phyloP scores from a whole-genome alignment of 30 jellyfish, hydroid and myxozoan genomes.

The Aurelia aurita complex sp. Pacific region DNA sequence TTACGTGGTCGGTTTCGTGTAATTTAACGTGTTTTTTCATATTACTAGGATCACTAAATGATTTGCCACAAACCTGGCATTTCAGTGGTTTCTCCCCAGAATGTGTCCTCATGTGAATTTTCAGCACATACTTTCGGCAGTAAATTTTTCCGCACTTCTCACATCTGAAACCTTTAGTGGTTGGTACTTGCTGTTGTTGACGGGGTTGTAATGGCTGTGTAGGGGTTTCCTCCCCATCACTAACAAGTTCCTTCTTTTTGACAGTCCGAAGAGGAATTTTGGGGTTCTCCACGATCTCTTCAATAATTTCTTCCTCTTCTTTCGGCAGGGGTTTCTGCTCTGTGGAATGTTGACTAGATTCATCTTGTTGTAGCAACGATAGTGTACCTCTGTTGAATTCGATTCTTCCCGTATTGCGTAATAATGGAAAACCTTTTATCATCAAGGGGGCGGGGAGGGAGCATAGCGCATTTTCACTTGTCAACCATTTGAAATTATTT shows the following conservation, averaged over 20 bases:
- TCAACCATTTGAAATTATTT: constrained; percentile 61
- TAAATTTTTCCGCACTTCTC: constrained; percentile 92
- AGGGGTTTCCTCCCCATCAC: constrained; percentile 67
- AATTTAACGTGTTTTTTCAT: constrained; percentile 95
- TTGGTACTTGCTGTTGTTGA: constrained; percentile 37
- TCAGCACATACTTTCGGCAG: constrained; percentile 95
- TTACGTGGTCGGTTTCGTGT: constrained; percentile 94
- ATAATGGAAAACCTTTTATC: constrained; percentile 65
- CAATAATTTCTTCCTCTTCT: constrained; percentile 13
- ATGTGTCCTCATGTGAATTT: constrained; percentile 95
- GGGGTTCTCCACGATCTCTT: constrained; percentile 26
- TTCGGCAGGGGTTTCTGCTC: constrained; percentile 29
- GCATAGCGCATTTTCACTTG: constrained; percentile 52
- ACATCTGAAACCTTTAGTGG: constrained; percentile 83
- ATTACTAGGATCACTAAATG: constrained; percentile 99
- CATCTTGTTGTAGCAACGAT: constrained; percentile 19
- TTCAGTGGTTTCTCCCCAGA: constrained; percentile 95
- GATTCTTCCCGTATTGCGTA: constrained; percentile 78
- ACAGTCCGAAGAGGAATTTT: constrained; percentile 22
- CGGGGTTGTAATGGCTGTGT: constrained; percentile 61
- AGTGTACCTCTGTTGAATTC: constrained; percentile 67
- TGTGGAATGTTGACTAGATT: neutral
- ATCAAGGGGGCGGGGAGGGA: constrained; percentile 52
- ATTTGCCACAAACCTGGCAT: constrained; percentile 94
- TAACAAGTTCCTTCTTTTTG: constrained; percentile 37